A percentile compares a stretch with the other conserved stretches of the same genome.
Evolutionary conservation across 2,113 vertebrate species (phyloP).

Genomic region (Xenopus laevis): DNA sequence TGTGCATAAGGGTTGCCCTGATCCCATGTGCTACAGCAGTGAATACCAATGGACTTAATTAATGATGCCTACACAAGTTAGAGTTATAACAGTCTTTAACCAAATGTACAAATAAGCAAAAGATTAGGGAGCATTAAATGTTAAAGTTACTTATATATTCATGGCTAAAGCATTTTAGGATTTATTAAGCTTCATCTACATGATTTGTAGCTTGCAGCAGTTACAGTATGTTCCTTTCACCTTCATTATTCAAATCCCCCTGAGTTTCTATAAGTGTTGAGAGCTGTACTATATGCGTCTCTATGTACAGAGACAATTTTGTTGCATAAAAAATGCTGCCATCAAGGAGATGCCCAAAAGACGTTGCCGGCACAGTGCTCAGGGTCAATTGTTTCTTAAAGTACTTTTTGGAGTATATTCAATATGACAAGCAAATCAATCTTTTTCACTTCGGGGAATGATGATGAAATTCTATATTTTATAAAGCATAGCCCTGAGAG

Average conservation of each 20-base stretch:
- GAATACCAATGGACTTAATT: too few relatives aligned
- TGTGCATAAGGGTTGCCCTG: too few relatives aligned
- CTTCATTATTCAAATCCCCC: conserved; percentile 62
- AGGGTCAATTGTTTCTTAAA: conserved; percentile 68
- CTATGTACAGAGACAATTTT: conserved; percentile 54
- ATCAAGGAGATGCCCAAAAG: conserved; percentile 58
- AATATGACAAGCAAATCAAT: conserved; percentile 76
- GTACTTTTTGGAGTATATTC: conserved; percentile 68
- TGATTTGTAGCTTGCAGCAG: conserved; percentile 49
- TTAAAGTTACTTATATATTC: too few relatives aligned
- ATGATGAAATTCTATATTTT: conserved; percentile 71
- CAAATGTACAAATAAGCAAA: too few relatives aligned
- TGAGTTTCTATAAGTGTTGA: conserved; percentile 48
- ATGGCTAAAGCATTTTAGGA: not conserved
- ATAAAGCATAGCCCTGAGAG: conserved; percentile 58
- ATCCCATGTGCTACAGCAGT: too few relatives aligned
- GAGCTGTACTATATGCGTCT: conserved; percentile 45
- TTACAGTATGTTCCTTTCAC: conserved; percentile 47
- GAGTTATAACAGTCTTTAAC: too few relatives aligned
- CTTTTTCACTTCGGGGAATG: conserved; percentile 60
- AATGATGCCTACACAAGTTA: too few relatives aligned
- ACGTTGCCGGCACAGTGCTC: conserved; percentile 50
- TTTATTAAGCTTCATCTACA: conserved; percentile 52
- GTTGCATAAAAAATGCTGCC: conserved; percentile 59
- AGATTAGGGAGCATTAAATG: too few relatives aligned